Conservation (phyloP, 1,140 invertebrate species). For the Rhopalosiphum padi region DNA sequence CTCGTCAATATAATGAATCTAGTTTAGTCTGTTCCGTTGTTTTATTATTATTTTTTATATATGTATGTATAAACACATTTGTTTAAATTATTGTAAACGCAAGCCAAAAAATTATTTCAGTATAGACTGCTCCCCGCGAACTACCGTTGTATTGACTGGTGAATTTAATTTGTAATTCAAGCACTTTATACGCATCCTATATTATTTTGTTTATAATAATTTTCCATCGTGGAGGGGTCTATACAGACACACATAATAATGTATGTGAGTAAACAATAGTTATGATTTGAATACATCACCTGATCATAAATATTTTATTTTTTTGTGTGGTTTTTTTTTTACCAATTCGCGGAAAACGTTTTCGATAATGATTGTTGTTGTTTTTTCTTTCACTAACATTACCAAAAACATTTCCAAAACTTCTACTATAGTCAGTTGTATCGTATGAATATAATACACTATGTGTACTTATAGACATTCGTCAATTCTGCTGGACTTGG, state of each 20-base stretch:
- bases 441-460: neutral
- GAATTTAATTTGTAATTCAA: slow-evolving; percentile 45
- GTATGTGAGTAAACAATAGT: neutral
- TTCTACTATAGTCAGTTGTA: neutral
- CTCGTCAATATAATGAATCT: slow-evolving; percentile 4
- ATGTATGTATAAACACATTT: slow-evolving; percentile 20
- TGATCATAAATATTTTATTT: slow-evolving; percentile 27
- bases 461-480: neutral
- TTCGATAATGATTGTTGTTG: neutral
- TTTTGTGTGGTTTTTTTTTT: neutral
- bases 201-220: slow-evolving; percentile 26
- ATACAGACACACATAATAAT: neutral
- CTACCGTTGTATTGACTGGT: neutral
- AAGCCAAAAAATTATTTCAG: slow-evolving; percentile 16
- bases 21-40: slow-evolving; percentile 13
- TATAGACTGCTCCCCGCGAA: neutral
- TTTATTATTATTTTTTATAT: neutral
- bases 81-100: slow-evolving; percentile 44
- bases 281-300: slow-evolving; percentile 10
- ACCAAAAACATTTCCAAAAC: neutral
- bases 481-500: neutral
- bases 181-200: slow-evolving; percentile 11
- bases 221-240: neutral
- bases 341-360: neutral
- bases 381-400: neutral